These are phyloP conservation scores for Tachysurus vachellii DNA, from an alignment of 2,113 vertebrate species.

Conservation along the genomic window DNA sequence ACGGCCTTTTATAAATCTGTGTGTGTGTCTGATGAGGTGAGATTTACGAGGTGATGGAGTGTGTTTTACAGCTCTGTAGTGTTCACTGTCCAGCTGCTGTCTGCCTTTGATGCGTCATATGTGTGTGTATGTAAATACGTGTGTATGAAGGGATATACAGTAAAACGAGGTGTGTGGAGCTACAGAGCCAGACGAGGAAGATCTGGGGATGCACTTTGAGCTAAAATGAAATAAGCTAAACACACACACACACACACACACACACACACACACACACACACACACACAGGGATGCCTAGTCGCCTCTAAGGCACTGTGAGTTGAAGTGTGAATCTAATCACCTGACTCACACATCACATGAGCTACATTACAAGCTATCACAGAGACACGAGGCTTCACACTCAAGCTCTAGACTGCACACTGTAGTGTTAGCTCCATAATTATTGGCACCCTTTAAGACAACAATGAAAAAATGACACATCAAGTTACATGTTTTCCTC, in stretches of 20 bases:
- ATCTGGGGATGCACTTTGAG: background rate
- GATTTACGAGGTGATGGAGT: slow-evolving; percentile 32
- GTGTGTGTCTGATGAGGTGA: slow-evolving; percentile 13
- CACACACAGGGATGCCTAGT: slow-evolving; percentile 34
- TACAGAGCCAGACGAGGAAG: background rate
- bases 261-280: slow-evolving; percentile 63
- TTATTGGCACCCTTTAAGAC: background rate
- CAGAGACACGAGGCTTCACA: background rate
- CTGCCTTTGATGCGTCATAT: slow-evolving; percentile 24
- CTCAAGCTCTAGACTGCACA: background rate
- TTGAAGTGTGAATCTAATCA: background rate
- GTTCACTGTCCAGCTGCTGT: slow-evolving; percentile 40
- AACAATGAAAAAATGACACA: background rate
- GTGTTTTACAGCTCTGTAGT: slow-evolving; percentile 19
- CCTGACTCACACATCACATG: background rate
- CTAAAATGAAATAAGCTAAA: background rate
- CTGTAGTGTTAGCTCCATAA: background rate
- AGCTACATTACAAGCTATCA: background rate
- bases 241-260: slow-evolving; percentile 65
- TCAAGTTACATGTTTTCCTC: too few species aligned
- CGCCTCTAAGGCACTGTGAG: background rate
- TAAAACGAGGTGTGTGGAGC: background rate
- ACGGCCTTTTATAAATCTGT: slow-evolving; percentile 46
- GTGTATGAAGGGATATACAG: slow-evolving; percentile 10
- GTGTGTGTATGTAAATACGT: background rate